Evolutionary conservation across 2,113 vertebrate genomes (phyloP).

Genomic region (Neogobius melanostomus): DNA sequence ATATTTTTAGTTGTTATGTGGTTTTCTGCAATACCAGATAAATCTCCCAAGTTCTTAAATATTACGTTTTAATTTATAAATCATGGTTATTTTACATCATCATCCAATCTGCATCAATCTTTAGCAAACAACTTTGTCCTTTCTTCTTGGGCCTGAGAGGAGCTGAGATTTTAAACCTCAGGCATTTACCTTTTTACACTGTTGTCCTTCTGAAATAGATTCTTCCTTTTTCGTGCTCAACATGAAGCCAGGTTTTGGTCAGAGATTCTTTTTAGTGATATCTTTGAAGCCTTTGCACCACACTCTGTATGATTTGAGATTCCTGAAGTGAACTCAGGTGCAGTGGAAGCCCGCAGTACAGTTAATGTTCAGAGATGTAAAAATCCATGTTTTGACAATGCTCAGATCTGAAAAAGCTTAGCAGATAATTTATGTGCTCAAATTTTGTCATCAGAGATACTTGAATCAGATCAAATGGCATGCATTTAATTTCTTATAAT

Average conservation of each 20-base stretch:
- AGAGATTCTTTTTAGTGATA: not conserved
- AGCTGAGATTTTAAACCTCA: not conserved
- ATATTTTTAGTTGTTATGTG: not conserved
- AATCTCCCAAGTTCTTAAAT: constrained; percentile 24
- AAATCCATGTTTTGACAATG: not conserved
- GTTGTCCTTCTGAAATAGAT: not conserved
- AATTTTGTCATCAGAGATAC: not conserved
- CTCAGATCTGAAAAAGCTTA: not conserved
- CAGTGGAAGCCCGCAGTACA: not conserved
- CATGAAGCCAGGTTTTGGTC: not conserved
- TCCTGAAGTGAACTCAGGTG: not conserved
- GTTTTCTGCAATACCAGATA: constrained; percentile 12
- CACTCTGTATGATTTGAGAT: not conserved
- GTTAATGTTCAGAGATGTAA: not conserved
- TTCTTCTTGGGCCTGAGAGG: not conserved
- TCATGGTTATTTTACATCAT: constrained; percentile 26
- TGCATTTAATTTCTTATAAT: not conserved
- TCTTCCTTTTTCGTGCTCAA: not conserved
- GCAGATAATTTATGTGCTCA: not conserved
- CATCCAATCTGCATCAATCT: not conserved
- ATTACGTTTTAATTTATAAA: constrained; percentile 23
- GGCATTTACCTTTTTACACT: not conserved
- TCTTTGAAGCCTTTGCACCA: not conserved
- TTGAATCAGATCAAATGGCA: not conserved
- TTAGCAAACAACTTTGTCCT: not conserved